A percentile compares a stretch with the other conserved stretches of the same genome.
Conservation (phyloP, 2,888 invertebrate species). For the Caenorhabditis becei region DNA sequence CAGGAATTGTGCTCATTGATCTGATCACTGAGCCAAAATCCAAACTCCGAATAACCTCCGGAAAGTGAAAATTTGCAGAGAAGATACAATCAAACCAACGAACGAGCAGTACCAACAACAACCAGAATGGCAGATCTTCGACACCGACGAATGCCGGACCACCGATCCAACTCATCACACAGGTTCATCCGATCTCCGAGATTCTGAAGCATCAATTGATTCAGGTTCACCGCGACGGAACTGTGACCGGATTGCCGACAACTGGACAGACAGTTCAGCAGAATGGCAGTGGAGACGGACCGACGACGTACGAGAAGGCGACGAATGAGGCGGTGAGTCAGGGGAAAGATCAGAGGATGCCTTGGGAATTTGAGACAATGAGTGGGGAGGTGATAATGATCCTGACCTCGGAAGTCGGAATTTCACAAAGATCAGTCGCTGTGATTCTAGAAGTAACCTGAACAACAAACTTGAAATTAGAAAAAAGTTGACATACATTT, state of each 20-base stretch:
- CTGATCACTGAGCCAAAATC: constrained; percentile 12
- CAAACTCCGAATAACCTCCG: background rate
- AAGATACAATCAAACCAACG: constrained; percentile 58
- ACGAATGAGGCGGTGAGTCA: constrained; percentile 39
- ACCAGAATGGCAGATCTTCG: constrained; percentile 43
- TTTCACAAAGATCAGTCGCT: too few species aligned
- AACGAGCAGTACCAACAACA: constrained; percentile 48
- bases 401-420: too few species aligned
- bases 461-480: too few species aligned
- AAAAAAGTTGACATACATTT: too few species aligned
- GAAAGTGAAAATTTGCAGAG: constrained; percentile 31
- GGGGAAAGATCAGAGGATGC: background rate
- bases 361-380: background rate
- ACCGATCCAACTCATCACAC: constrained; percentile 55
- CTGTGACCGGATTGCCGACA: constrained; percentile 54
- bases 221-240: constrained; percentile 58
- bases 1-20: constrained; percentile 5
- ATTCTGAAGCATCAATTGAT: background rate
- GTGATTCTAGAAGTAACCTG: too few species aligned
- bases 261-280: constrained; percentile 10
- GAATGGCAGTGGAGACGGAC: constrained; percentile 41
- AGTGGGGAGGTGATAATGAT: background rate
- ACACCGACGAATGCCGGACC: constrained; percentile 42
- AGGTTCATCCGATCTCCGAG: background rate
- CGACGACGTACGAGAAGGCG: constrained; percentile 30